Base-by-base conservation (phyloP, 2,113 vertebrate genomes). In the Petrocephalus zakoni region DNA sequence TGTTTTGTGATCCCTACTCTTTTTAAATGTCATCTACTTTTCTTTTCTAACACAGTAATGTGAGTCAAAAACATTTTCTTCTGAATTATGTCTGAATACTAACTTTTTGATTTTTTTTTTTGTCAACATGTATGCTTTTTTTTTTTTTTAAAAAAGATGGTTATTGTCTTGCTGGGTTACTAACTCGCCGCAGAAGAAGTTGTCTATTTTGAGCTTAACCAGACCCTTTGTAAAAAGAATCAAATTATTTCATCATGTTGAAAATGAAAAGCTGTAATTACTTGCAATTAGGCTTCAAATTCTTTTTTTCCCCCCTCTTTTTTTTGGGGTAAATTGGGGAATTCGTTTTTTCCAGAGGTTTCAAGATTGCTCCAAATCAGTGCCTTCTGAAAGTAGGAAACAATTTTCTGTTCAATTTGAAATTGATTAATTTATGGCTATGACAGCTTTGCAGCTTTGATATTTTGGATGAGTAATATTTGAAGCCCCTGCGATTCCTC, bases 171-270 rank as follows among this genome's bases (percentile, higher is more conserved):
- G 96, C 93, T 92, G 95, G 72, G 96, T 93, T 95, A 96, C 96
- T 97, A 97, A 98, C 97, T 97, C 95, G 92, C 96, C 95, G 96
- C 97, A 97, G 97, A 96, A 95, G 95, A 95, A 95, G 95, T 97
- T 96, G 98, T 97, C 98, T 97, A 94, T 96, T 96, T 96, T 99
- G 98, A 99, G 98, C 96, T 96, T 96, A 98, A 96, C 96, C 98
- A 99, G 98, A 97, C 96, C 95, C 95, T 96, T 96, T 94, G 95
- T 96, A 96, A 98, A 98, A 97, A 96, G 96, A 97, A 97, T 98
- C 97, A 98, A 98, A 99, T 99, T 97, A 98, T 98, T 99, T 97
- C 97, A 98, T 98, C 96, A 97, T 98, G 97, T 97, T 97, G 96
- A 97, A 97, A 98, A 97, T 96, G 95, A 98, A 98, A 99, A 97